These are phyloP conservation scores for Pseudachorutes palmiensis DNA, from an alignment of 1,140 invertebrate species.

Conservation along the genomic window DNA sequence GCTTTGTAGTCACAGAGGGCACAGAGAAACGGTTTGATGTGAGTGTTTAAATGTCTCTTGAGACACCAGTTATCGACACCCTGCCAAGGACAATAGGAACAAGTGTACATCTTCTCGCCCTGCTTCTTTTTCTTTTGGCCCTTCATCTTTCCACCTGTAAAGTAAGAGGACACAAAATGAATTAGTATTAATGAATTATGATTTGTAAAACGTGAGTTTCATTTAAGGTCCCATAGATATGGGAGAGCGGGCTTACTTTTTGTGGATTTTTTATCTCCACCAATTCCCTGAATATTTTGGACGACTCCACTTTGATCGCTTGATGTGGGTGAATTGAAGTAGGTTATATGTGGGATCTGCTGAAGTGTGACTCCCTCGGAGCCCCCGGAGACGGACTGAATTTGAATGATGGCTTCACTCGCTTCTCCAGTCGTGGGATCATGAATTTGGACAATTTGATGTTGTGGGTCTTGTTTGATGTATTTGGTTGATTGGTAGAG, in stretches of 20 bases:
- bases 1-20: conserved; percentile 84
- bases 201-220: too few species aligned
- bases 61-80: conserved; percentile 90
- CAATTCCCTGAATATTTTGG: conserved; percentile 34
- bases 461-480: conserved; percentile 16
- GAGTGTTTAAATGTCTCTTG: conserved; percentile 82
- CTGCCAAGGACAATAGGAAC: conserved; percentile 80
- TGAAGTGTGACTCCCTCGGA: conserved; percentile 26
- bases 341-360: conserved; percentile 36
- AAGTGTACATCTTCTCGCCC: conserved; percentile 58
- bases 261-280: conserved; percentile 35
- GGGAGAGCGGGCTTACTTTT: neutral
- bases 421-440: neutral
- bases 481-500: conserved; percentile 15
- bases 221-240: too few species aligned
- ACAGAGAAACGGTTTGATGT: conserved; percentile 81
- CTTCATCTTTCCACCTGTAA: conserved; percentile 42
- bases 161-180: neutral
- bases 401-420: neutral
- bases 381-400: neutral
- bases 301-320: conserved; percentile 29
- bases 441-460: conserved; percentile 14
- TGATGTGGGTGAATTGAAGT: conserved; percentile 33
- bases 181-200: too few species aligned
- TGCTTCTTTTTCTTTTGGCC: conserved; percentile 44